phyloP scores from a whole-genome alignment of 2,113 vertebrate genomes.

The Tympanuchus pallidicinctus region DNA sequence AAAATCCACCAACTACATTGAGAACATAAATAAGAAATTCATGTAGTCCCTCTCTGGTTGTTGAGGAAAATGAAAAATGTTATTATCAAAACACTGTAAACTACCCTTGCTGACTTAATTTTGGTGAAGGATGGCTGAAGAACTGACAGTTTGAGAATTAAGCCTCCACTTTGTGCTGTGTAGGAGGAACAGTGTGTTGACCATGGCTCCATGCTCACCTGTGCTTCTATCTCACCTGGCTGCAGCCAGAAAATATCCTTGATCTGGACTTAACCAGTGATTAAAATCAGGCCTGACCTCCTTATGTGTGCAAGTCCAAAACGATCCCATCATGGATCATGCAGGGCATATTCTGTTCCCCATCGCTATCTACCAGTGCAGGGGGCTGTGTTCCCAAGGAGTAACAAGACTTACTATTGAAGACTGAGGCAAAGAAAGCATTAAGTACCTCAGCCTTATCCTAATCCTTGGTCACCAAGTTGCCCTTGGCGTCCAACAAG shows the following conservation, averaged over 20 bases:
- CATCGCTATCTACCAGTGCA: too few relatives aligned
- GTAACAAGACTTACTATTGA: too few relatives aligned
- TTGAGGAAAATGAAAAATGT: background rate
- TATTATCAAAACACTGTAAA: background rate
- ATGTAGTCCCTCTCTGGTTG: background rate
- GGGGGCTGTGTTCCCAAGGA: too few relatives aligned
- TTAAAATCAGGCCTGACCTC: constrained; percentile 32
- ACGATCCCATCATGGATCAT: too few relatives aligned
- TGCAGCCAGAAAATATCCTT: background rate
- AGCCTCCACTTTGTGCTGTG: background rate
- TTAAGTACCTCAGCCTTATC: too few relatives aligned
- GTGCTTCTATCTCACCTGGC: background rate
- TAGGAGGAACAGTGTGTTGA: background rate
- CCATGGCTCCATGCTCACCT: background rate
- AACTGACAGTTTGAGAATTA: background rate
- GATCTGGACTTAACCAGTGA: background rate
- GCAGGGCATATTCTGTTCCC: too few relatives aligned
- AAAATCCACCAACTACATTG: background rate
- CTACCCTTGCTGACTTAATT: background rate
- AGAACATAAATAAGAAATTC: fast-evolving
- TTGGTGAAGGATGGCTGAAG: background rate
- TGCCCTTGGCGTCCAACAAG: too few relatives aligned
- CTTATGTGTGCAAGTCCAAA: background rate
- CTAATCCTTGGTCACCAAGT: too few relatives aligned
- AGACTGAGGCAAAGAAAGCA: too few relatives aligned